Evolutionary conservation across 2,888 invertebrate species (phyloP).

Genomic region (Ditula angustiorana): DNA sequence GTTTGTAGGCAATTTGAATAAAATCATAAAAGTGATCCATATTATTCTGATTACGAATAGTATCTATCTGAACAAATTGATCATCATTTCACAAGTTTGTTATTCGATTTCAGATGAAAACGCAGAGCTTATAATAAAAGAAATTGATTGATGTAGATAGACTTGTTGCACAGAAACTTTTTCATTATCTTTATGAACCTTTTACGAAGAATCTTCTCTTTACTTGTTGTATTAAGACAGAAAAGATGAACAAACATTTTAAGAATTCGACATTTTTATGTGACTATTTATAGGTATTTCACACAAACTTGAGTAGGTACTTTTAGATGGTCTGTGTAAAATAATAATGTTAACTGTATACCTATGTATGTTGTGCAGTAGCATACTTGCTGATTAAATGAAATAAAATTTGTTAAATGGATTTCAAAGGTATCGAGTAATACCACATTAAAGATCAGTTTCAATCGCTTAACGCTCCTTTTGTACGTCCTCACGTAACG

Average conservation of each 20-base stretch:
- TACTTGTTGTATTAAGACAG: not conserved
- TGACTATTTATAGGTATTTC: too few species aligned
- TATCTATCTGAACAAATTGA: not conserved
- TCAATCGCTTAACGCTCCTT: not conserved
- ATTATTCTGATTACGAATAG: too few species aligned
- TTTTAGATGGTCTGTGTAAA: too few species aligned
- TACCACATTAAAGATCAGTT: not conserved
- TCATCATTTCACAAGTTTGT: not conserved
- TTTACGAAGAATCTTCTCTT: not conserved
- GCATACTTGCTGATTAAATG: too few species aligned
- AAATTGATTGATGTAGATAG: constrained; percentile 24
- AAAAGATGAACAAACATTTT: not conserved
- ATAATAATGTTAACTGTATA: too few species aligned
- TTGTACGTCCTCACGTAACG: not conserved
- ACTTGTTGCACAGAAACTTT: constrained; percentile 17
- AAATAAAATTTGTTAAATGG: too few species aligned
- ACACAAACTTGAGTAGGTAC: too few species aligned
- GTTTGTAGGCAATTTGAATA: too few species aligned
- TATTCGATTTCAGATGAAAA: not conserved
- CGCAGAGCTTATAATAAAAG: constrained; percentile 7
- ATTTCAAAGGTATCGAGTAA: too few species aligned
- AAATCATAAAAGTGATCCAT: too few species aligned
- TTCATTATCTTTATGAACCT: constrained; percentile 11
- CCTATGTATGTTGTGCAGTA: too few species aligned
- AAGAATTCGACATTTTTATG: not conserved